Percentiles rank a stretch among this genome's conserved stretches.
These are phyloP conservation scores for Baryphthengus martii DNA, from an alignment of 2,113 vertebrate genomes.

Conservation along the genomic window DNA sequence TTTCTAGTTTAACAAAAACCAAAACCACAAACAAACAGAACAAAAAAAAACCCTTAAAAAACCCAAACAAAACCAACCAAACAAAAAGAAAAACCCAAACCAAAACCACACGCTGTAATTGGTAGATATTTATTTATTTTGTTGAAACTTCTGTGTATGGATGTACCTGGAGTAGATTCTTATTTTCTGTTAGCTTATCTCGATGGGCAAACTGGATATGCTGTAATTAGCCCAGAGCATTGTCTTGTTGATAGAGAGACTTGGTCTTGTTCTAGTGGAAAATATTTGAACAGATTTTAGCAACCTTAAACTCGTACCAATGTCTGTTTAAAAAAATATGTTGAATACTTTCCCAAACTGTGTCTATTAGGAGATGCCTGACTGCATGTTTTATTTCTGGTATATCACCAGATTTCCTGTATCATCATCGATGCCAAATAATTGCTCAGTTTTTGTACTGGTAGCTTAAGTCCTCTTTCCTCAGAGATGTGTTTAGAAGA, in stretches of 20 bases:
- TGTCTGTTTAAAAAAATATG: slow-evolving; percentile 35
- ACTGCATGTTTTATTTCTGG: slow-evolving; percentile 14
- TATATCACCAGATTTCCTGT: background rate
- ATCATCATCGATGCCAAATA: slow-evolving; percentile 21
- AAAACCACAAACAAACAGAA: background rate
- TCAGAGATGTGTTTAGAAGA: background rate
- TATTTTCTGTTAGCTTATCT: background rate
- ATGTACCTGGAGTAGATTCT: background rate
- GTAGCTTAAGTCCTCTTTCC: background rate
- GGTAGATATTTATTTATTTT: background rate
- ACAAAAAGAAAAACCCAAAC: background rate
- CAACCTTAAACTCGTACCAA: background rate
- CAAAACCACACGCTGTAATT: background rate
- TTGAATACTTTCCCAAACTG: background rate
- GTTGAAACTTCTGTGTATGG: background rate
- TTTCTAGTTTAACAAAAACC: background rate
- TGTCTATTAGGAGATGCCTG: background rate
- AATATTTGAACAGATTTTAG: slow-evolving; percentile 36
- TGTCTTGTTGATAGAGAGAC: background rate
- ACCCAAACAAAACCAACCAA: background rate
- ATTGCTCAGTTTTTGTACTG: slow-evolving; percentile 43
- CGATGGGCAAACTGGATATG: background rate
- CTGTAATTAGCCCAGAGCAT: background rate
- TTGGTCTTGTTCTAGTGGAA: background rate
- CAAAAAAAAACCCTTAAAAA: background rate